A percentile compares a stretch with the other conserved stretches of the same genome.
Conservation (phyloP, 2,113 vertebrate species). For the Melospiza melodia region DNA sequence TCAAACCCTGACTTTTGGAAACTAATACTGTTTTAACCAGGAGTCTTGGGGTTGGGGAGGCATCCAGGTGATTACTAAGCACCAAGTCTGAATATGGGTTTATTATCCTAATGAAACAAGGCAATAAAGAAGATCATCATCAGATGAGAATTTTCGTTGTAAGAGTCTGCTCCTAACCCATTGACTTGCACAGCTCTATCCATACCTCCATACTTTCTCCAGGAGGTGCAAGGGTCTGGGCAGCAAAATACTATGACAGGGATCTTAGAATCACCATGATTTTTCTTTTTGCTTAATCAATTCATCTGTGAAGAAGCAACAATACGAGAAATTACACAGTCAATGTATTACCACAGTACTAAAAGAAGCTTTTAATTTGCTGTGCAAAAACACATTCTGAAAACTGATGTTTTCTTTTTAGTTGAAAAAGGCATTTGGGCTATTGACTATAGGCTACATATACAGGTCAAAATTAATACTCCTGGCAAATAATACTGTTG, state of each 20-base stretch:
- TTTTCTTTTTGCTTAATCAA: neutral
- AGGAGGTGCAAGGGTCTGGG: neutral
- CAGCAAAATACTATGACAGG: neutral
- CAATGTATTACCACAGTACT: neutral
- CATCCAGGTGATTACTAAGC: neutral
- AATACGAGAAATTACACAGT: neutral
- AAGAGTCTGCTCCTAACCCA: neutral
- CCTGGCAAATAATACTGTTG: neutral
- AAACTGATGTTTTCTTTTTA: neutral
- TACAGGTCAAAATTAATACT: neutral
- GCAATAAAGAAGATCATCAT: neutral
- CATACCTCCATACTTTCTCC: neutral
- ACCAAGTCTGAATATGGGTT: neutral
- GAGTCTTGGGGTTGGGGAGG: neutral
- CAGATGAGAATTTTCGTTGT: neutral
- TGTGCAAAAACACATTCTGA: neutral
- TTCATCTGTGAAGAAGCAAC: neutral
- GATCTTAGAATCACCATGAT: neutral
- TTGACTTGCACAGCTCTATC: neutral
- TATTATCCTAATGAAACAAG: neutral
- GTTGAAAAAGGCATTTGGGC: neutral
- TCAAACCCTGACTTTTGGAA: neutral
- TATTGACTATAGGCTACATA: neutral
- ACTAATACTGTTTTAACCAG: neutral
- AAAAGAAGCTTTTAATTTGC: neutral